Percentiles rank a stretch among this genome's conserved stretches.
These are phyloP conservation scores for Forpus xanthops DNA, from an alignment of 2,797 vertebrate species.

Conservation along the genomic window DNA sequence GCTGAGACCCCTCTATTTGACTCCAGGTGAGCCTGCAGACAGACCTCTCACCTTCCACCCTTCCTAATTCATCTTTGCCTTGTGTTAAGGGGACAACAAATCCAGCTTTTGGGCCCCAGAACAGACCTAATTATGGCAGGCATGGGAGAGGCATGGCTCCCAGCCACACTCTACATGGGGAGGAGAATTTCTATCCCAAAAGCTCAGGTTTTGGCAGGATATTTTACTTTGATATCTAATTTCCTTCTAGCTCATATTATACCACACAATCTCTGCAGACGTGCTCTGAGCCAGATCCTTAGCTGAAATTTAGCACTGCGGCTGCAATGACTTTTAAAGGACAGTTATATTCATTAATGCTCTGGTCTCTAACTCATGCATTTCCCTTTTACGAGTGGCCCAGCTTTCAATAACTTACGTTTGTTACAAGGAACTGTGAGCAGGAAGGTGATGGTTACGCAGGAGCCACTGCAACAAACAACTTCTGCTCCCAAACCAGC, in stretches of 20 bases:
- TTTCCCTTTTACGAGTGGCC: accelerated
- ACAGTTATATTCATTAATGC: background rate
- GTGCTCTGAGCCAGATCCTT: background rate
- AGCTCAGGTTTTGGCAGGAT: background rate
- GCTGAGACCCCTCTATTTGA: background rate
- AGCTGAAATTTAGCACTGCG: background rate
- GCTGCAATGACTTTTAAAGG: background rate
- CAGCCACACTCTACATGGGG: accelerated
- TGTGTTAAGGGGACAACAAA: background rate
- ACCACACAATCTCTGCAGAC: accelerated
- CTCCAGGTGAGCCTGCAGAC: background rate
- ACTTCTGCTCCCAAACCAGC: background rate
- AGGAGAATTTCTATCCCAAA: background rate
- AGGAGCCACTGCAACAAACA: background rate
- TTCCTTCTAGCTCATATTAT: background rate
- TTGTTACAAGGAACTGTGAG: background rate
- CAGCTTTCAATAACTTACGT: background rate
- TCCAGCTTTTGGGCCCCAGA: background rate
- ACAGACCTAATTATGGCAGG: background rate
- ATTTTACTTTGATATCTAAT: background rate
- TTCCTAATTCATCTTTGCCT: background rate
- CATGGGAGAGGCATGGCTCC: accelerated
- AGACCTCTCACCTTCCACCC: background rate
- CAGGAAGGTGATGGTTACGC: background rate
- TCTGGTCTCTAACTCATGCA: background rate